Base-by-base conservation (phyloP, 2,888 invertebrate species). In the Buathra laborator region DNA sequence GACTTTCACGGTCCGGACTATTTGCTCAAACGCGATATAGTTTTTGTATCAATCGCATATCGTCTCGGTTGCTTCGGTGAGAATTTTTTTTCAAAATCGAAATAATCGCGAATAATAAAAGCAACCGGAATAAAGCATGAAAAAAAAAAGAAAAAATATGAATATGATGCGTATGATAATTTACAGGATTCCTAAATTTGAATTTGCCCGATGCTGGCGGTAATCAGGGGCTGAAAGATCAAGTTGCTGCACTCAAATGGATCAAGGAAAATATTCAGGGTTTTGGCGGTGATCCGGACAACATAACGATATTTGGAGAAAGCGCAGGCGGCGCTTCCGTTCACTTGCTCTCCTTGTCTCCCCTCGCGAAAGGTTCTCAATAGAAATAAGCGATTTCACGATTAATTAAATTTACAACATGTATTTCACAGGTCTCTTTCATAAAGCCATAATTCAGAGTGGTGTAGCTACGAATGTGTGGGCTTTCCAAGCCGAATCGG, bases 181-280 rank as follows among this genome's bases (percentile, higher is more conserved):
- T 6, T 14, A 9, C 72, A 87, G 84, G 62, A n/a, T 93, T 93
- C 71, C 84, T 93, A 9, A 92, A 92, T 81, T 86, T 93, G 86
- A 89, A 87, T 2, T 83, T 92, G 10, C 82, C 89, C 59, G 86
- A 82, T 5, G 92, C 91, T 12, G 16, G 89, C 7, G 93, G 93
- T n/a, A 93, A 93, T 84, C 89, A 90, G 71, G 93, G 89, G 0
- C 29, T 93, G 19, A 93, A 92, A 43, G 93, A 93, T 74, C 84
- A 90, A 81, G 81, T 91, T 5, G 87, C 85, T 5, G 92, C 90
- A 7, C 80, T 92, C 51, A 86, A 87, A 62, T 92, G 92, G 92
- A 78, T 92, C 0, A 86, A 89, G 43, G 88, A 91, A 44, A 92
- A 92, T 46, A 92, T 92, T 3, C 51, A 81, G 1, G 59, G 29